phyloP scores from a whole-genome alignment of 2,113 vertebrate species.

The Corythornis vintsioides region DNA sequence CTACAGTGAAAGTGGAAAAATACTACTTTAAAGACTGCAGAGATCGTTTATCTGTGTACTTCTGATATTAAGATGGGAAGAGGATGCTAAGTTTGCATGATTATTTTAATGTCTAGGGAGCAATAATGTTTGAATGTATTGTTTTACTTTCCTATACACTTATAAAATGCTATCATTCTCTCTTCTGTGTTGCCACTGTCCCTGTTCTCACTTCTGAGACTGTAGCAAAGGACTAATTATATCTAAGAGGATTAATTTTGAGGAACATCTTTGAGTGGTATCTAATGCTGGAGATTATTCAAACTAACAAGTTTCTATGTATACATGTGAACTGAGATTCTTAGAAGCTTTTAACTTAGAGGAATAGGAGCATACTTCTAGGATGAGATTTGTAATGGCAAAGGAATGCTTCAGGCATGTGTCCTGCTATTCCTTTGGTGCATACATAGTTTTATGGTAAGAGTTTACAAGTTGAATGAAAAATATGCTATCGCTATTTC shows the following conservation, averaged over 20 bases:
- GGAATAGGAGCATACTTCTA: not conserved
- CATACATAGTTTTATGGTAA: not conserved
- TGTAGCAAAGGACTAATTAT: not conserved
- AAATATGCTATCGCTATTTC: not conserved
- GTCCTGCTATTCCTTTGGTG: not conserved
- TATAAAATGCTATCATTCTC: not conserved
- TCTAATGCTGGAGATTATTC: not conserved
- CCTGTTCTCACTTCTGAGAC: not conserved
- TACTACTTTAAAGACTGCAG: not conserved
- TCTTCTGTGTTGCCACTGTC: not conserved
- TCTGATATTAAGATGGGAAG: not conserved
- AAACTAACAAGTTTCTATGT: not conserved
- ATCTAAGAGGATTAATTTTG: not conserved
- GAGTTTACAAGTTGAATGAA: not conserved
- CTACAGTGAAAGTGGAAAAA: not conserved
- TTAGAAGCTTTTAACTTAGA: not conserved
- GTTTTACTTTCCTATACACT: not conserved
- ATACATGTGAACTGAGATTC: accelerated
- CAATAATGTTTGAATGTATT: not conserved
- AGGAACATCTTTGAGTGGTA: not conserved
- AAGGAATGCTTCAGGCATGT: not conserved
- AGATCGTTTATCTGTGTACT: not conserved
- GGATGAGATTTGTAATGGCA: not conserved
- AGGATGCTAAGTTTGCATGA: not conserved
- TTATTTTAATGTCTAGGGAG: not conserved